Base-by-base conservation (phyloP, 2,888 invertebrate species). In the Brachypalpus laphriformis region DNA sequence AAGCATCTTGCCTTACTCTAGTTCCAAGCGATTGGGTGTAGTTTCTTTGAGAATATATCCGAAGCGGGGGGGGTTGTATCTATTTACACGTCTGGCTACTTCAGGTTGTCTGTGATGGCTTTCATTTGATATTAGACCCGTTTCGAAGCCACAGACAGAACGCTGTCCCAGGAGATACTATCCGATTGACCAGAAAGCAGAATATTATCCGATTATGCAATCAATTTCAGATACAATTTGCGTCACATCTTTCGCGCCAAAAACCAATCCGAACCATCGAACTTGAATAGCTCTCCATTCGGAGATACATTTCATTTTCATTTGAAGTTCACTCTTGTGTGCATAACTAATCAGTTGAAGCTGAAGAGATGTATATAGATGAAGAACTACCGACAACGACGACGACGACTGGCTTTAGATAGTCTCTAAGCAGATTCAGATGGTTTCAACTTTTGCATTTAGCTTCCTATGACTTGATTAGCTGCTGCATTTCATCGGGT, bases 171-270 rank as follows among this genome's bases (percentile, higher is more conserved):
- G n/a, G n/a, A n/a, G n/a, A n/a, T n/a, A n/a, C n/a, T n/a, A n/a
- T n/a, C n/a, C n/a, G n/a, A n/a, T n/a, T n/a, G n/a, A n/a, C n/a
- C n/a, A n/a, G n/a, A n/a, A n/a, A n/a, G n/a, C n/a, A n/a, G n/a
- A n/a, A n/a, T n/a, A n/a, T n/a, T n/a, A n/a, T n/a, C n/a, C n/a
- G 57, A 45, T 70, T 70, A 57, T 70, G 70, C 57, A 70, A 70
- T 70, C 70, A 57, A 1, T 45, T 57, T 42, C 45, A 47, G 45
- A 34, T n/a, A 4, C 14, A 45, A 57, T 47, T 61, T 61, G 45
- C 61, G 45, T 61, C 61, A 45, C 28, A 61, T 2, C 45, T 70
- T 70, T 70, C 45, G 57, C 70, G 70, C 70, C 68, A 56, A 68
- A 68, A 47, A 65, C 20, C 14, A 65, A 65, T 61, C 22, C 25